phyloP scores from a whole-genome alignment of 2,113 vertebrate species.

The Agelaius tricolor region DNA sequence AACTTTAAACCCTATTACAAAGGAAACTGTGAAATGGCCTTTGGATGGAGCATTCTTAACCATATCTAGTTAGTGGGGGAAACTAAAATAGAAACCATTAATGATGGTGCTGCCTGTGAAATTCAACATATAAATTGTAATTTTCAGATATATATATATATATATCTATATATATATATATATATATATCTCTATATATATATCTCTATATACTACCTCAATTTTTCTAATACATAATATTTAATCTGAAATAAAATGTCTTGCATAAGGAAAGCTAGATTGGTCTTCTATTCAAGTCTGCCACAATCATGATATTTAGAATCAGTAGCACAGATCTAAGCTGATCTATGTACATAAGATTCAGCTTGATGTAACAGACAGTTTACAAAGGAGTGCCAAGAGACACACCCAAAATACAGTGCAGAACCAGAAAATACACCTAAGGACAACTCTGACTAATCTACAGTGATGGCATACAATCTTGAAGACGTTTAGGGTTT shows the following conservation, averaged over 20 bases:
- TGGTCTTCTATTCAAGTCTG: not conserved
- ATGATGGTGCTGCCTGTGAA: not conserved
- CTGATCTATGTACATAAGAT: not conserved
- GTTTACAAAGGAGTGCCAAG: not conserved
- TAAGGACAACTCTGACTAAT: not conserved
- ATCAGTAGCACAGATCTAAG: not conserved
- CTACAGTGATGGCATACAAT: not conserved
- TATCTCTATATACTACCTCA: accelerated
- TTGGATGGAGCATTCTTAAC: not conserved
- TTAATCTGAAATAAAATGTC: not conserved
- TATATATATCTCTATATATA: too few species aligned
- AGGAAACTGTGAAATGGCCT: not conserved
- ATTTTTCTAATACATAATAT: not conserved
- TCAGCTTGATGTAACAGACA: not conserved
- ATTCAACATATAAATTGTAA: not conserved
- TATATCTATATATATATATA: too few species aligned
- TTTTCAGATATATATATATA: not conserved
- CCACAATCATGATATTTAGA: not conserved
- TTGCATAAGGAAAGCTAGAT: not conserved
- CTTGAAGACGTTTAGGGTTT: not conserved
- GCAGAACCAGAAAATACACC: not conserved
- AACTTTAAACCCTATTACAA: not conserved
- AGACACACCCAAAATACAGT: not conserved
- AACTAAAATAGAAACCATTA: not conserved
- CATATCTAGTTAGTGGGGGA: not conserved